Evolutionary conservation across 2,888 invertebrate species (phyloP), one percentile per base, ranked within the genome.

Genomic region (Heliconius charithonia): DNA sequence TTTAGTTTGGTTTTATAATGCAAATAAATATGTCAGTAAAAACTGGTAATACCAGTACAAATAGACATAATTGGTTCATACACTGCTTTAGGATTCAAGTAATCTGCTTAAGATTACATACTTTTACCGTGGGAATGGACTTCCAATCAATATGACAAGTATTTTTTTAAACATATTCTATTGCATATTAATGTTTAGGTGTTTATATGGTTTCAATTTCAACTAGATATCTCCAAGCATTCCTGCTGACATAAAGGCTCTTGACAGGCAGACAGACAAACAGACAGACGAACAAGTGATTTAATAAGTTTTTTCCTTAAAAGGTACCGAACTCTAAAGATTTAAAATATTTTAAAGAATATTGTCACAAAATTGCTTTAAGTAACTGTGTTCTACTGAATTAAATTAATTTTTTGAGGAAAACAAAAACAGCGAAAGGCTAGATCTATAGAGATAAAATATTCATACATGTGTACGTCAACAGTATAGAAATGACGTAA

Each of bases 1-100:
- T 71, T 56, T 71, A 56, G n/a, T 29, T 12, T 4, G 29, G 12
- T 56, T 37, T 32, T 70, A 41, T 62, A 70, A 70, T 32, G 13
- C 76, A 37, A 76, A 56, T 65, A 62, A 70, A 76, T 29, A 73
- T 69, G 66, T 59, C 56, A 75, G 65, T 74, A 69, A 29, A 65
- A 80, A 80, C 81, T 75, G 62, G 81, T 80, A 81, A 62, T 65
- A 74, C 81, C 29, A 70, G 80, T 81, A 66, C 66, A 70, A 27
- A 63, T 74, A 32, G 41, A 16, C n/a, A 19, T 65, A 67, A 32
- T 78, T 67, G 74, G 76, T 76, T n/a, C 78, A 71, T 80, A 75
- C 71, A 78, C 63, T 73, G 76, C 25, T 51, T 76, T 76, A 51
- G 62, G 78, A 76, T 51, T 16, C 62, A 37, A 27, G 63, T 62